These are phyloP conservation scores for Eucera pruinosa DNA, from an alignment of 2,888 invertebrate genomes.

Conservation along the genomic window DNA sequence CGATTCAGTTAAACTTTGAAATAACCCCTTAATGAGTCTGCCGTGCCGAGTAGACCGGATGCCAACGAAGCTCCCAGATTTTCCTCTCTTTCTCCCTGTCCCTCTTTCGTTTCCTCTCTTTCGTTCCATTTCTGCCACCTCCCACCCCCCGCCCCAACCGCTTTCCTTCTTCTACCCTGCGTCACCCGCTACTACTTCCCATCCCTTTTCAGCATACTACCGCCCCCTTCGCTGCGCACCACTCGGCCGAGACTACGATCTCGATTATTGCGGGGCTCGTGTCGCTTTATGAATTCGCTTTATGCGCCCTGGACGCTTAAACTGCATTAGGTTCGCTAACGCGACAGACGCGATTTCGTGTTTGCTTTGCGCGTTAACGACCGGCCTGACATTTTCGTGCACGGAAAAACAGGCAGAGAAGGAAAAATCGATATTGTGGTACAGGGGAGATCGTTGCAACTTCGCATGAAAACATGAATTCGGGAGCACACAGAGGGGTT, in stretches of 20 bases:
- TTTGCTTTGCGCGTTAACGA: constrained; percentile 49
- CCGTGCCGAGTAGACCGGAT: constrained; percentile 75
- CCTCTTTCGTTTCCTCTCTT: constrained; percentile 41
- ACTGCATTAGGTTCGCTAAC: constrained; percentile 66
- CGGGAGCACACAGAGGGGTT: too few species aligned
- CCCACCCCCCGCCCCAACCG: neutral
- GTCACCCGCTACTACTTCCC: constrained; percentile 12
- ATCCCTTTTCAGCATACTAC: neutral
- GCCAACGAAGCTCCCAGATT: constrained; percentile 72
- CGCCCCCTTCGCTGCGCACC: constrained; percentile 26
- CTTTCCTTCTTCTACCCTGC: constrained; percentile 16
- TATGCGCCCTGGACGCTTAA: constrained; percentile 65
- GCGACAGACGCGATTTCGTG: constrained; percentile 54
- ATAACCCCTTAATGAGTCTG: constrained; percentile 81
- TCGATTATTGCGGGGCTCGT: constrained; percentile 68
- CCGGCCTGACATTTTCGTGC: constrained; percentile 12
- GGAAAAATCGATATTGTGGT: constrained; percentile 15
- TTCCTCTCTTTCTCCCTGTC: constrained; percentile 61
- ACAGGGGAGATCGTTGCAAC: neutral
- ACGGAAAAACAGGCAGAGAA: neutral
- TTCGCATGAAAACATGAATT: too few species aligned
- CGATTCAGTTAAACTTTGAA: constrained; percentile 81
- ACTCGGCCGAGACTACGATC: constrained; percentile 62
- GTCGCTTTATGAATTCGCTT: constrained; percentile 72
- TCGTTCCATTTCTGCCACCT: constrained; percentile 50